Conservation (phyloP, 1,140 invertebrate species). For the Hycleus phaleratus region DNA sequence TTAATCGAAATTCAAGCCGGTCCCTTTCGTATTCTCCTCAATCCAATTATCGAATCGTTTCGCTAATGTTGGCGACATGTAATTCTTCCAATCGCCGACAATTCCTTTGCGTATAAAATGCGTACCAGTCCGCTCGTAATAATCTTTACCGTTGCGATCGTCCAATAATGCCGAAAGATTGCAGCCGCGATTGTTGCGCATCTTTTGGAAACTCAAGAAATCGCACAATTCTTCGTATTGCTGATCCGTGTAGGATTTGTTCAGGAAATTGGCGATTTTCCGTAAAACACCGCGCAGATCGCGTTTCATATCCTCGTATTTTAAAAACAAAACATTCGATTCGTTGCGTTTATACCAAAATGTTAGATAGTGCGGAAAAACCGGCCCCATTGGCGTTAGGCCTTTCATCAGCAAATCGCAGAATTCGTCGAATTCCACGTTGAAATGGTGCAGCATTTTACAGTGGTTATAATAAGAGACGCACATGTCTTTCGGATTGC, state of each 20-base stretch:
- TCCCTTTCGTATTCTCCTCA: slow-evolving; percentile 55
- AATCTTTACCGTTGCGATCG: slow-evolving; percentile 44
- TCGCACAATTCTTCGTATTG: slow-evolving; percentile 59
- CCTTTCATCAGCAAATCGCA: slow-evolving; percentile 68
- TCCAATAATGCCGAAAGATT: slow-evolving; percentile 60
- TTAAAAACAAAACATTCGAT: slow-evolving; percentile 70
- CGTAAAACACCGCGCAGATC: slow-evolving; percentile 56
- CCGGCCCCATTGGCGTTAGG: slow-evolving; percentile 32
- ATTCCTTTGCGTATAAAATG: slow-evolving; percentile 74
- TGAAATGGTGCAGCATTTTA: slow-evolving; percentile 59
- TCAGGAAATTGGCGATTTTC: slow-evolving; percentile 66
- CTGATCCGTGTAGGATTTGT: slow-evolving; percentile 55
- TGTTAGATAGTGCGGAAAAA: slow-evolving; percentile 60
- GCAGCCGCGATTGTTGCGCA: slow-evolving; percentile 64
- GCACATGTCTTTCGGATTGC: slow-evolving; percentile 90
- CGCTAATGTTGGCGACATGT: slow-evolving; percentile 64
- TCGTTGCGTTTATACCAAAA: slow-evolving; percentile 68
- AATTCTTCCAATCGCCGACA: slow-evolving; percentile 77
- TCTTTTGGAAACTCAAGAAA: slow-evolving; percentile 71
- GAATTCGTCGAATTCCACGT: slow-evolving; percentile 72
- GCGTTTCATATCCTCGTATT: slow-evolving; percentile 79
- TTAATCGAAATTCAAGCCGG: slow-evolving; percentile 54
- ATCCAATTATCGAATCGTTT: slow-evolving; percentile 69
- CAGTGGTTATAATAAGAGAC: slow-evolving; percentile 89
- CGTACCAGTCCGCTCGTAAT: slow-evolving; percentile 46